These are phyloP conservation scores for Myodes glareolus DNA, from an alignment of 2,113 vertebrate species.

Conservation along the genomic window DNA sequence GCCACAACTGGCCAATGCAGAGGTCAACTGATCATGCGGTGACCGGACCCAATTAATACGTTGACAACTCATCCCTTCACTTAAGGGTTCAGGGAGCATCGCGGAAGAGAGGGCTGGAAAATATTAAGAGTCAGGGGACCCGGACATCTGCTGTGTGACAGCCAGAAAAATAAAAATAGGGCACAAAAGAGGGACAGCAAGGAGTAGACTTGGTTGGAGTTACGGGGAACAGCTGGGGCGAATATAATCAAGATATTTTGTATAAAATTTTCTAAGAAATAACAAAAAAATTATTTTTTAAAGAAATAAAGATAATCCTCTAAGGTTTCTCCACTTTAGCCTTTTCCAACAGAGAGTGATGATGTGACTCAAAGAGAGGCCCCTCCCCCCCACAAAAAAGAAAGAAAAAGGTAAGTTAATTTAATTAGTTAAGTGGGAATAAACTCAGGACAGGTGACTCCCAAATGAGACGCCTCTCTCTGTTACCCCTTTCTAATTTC, in stretches of 20 bases:
- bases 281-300: not conserved
- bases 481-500: constrained; percentile 3
- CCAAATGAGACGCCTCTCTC: not conserved
- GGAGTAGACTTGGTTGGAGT: too few species aligned
- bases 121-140: not conserved
- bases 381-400: too few species aligned
- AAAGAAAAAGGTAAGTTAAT: not conserved
- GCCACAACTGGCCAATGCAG: not conserved
- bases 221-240: too few species aligned
- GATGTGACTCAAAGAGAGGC: not conserved
- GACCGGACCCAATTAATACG: not conserved
- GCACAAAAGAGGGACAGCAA: not conserved
- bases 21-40: not conserved
- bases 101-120: not conserved
- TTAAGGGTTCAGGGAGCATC: not conserved
- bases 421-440: constrained; percentile 11
- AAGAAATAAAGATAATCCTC: not conserved
- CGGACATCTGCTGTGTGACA: too few species aligned
- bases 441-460: not conserved
- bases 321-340: not conserved
- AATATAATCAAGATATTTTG: not conserved
- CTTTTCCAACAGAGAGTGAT: not conserved
- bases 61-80: too few species aligned
- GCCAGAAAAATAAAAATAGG: not conserved
- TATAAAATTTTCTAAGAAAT: not conserved